A percentile compares a stretch with the other conserved stretches of the same genome.
phyloP scores from a whole-genome alignment of 2,113 vertebrate species.

The Mionectes macconnelli region DNA sequence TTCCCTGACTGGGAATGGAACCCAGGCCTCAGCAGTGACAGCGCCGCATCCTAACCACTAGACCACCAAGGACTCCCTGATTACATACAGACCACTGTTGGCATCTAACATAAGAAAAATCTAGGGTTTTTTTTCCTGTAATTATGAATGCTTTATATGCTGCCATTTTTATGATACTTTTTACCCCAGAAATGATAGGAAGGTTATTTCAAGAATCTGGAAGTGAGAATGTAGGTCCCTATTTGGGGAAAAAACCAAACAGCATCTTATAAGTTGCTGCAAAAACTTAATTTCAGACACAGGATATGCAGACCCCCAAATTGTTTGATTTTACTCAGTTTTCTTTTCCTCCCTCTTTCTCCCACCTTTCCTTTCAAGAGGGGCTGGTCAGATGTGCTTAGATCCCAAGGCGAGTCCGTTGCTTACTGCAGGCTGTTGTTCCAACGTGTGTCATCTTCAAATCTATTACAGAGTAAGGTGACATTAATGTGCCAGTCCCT shows the following conservation, averaged over 20 bases:
- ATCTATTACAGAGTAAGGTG: constrained; percentile 51
- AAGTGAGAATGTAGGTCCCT: not conserved
- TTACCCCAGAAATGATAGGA: not conserved
- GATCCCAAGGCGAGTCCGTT: not conserved
- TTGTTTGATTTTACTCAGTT: not conserved
- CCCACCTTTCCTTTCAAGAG: not conserved
- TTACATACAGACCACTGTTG: not conserved
- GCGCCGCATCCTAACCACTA: too few species aligned
- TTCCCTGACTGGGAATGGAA: too few species aligned
- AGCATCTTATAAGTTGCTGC: not conserved
- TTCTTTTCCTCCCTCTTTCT: not conserved
- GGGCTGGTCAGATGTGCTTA: not conserved
- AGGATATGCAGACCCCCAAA: not conserved
- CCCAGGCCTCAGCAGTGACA: too few species aligned
- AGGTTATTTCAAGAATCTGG: constrained; percentile 27
- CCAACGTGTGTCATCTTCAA: constrained; percentile 68
- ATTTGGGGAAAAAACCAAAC: not conserved
- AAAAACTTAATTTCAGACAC: not conserved
- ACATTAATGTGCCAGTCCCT: constrained; percentile 68
- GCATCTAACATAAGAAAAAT: not conserved
- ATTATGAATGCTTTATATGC: not conserved
- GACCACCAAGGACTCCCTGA: too few species aligned
- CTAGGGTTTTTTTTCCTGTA: rapidly evolving
- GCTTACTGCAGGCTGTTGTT: constrained; percentile 66
- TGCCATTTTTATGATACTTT: not conserved